Base-by-base conservation (phyloP, 2,113 vertebrate species). In the Cercocebus atys region DNA sequence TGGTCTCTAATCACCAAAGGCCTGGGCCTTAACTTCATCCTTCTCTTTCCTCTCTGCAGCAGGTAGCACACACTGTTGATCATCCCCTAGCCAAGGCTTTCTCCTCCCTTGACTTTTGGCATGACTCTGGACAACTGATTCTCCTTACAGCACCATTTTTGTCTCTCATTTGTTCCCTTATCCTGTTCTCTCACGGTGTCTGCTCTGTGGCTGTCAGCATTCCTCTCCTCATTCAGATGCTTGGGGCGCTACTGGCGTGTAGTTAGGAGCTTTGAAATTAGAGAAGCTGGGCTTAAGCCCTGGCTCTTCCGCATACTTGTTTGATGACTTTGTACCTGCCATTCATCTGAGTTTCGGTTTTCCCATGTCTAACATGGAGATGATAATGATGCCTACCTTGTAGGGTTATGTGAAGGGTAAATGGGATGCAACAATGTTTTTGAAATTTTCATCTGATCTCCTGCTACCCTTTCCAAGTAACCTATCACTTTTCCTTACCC, bases 191-290 rank as follows among this genome's bases (percentile, higher is more conserved):
- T 32, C 32, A 3, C 0, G 1, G 61, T 6, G 73, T 16, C 52
- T 0, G 0, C 27, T 10, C 2, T 17, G 13, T 13, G 59, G 4
- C 61, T 57, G 18, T 73, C 57, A 2, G n/a, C 3, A 1, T 40
- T 86, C 45, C 50, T 59, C 40, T 93, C 55, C 40, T 75, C 27
- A 6, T 20, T 38, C 40, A 32, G 45, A 57, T 23, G 55, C 8
- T 17, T 35, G 55, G 64, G 55, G n/a, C 23, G 20, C 79, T 22
- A 0, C 14, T 35, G 38, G 30, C 22, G 1, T 1, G 1, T 6
- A 16, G 40, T 43, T 18, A 14, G 91, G 52, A 35, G 75, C 30
- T 75, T 68, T 66, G 61, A 45, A 52, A 38, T 47, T 80, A 47
- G 30, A 22, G 61, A 50, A 66, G 80, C 75, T 6, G 25, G 25